phyloP scores from a whole-genome alignment of 2,888 invertebrate genomes.

The Chalcosyrphus nemorum region DNA sequence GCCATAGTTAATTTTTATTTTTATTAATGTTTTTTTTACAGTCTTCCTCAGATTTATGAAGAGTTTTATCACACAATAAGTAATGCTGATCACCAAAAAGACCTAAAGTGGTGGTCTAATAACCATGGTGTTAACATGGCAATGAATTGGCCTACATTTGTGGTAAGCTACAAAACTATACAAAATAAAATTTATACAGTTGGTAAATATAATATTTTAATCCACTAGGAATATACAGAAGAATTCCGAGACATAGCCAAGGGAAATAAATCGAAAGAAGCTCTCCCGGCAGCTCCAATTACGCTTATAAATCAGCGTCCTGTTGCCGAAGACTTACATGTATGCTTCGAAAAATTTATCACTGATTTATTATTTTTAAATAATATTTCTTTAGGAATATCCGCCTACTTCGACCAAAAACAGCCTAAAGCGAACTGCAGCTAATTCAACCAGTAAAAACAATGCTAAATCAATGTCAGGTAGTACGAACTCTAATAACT shows the following conservation, averaged over 20 bases:
- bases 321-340: constrained; percentile 96
- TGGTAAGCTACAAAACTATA: too few species aligned
- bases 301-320: constrained; percentile 97
- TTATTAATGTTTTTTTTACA: constrained; percentile 83
- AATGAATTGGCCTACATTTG: constrained; percentile 99
- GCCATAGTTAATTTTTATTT: constrained; percentile 2
- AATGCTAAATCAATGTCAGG: constrained; percentile 53
- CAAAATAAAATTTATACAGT: not conserved
- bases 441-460: constrained; percentile 78
- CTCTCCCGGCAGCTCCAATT: constrained; percentile 94
- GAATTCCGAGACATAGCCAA: constrained; percentile 98
- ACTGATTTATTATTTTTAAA: constrained; percentile 75
- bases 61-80: constrained; percentile 97
- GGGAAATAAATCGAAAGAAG: constrained; percentile 94
- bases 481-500: constrained; percentile 64
- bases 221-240: constrained; percentile 94
- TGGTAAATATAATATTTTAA: constrained; percentile 54
- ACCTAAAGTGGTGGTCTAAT: constrained; percentile 99
- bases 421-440: constrained; percentile 81
- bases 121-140: constrained; percentile 99
- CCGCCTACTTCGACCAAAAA: constrained; percentile 83
- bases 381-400: constrained; percentile 83
- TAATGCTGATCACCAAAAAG: constrained; percentile 97
- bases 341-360: constrained; percentile 76
- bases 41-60: constrained; percentile 98